Base-by-base conservation (phyloP, 2,113 vertebrate genomes). In the Vulpes lagopus region DNA sequence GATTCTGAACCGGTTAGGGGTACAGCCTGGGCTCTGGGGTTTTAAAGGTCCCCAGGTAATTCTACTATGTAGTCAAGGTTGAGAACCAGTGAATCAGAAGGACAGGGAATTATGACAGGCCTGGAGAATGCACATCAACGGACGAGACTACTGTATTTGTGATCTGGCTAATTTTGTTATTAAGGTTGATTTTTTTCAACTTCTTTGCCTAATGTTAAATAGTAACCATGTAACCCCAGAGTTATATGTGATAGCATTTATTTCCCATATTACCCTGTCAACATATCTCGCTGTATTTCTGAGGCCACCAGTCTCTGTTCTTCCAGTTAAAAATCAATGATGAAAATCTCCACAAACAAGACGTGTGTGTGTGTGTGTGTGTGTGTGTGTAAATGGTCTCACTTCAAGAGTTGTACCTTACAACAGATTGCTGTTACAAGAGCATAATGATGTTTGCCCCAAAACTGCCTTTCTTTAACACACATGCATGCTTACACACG, bases 11-110 rank as follows among this genome's bases (percentile, higher is more conserved):
- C 84, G 65, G 49, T 94, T 81, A 93, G 55, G 49, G 57, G 91
- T 90, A 1, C 2, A 60, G 6, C 30, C 59, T 55, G 25, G 23
- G 30, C 53, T 59, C 0, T 79, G 27, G 19, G 23, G 76, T 83
- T 81, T 97, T 89, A 92, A 97, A 94, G 51, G 51, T 94, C 82
- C 89, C 89, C 51, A 38, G 53, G 30, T 83, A 62, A 95, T 96
- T 95, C 55, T 69, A 95, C 92, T 92, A 15, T 71, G 23, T 35
- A 94, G 53, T 43, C 11, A 90, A 97, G 51, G 80, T 43, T 91
- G 91, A 95, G 93, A 92, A 73, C 35, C 57, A 78, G 69, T 96
- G 89, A 95, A 76, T 84, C 27, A 92, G 59, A 91, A 94, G 73
- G 83, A n/a, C 62, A 82, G 71, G 38, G 80, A 94, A 22, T 71